Evolutionary conservation across 2,113 vertebrate species (phyloP), one percentile per base, ranked within the genome.

Genomic region (Orthonyx spaldingii): DNA sequence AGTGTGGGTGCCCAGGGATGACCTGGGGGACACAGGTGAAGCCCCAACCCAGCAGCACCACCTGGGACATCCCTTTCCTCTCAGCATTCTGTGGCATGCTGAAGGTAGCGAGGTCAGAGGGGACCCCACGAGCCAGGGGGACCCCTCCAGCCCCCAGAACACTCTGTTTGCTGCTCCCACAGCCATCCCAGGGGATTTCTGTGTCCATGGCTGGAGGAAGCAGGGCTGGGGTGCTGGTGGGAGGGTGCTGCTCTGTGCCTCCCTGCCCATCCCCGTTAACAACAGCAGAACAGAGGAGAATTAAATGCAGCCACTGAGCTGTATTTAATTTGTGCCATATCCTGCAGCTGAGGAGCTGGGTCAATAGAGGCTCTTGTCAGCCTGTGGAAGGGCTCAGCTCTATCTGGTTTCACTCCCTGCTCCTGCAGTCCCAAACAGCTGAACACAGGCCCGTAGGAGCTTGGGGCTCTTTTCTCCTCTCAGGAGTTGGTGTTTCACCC

Each of bases 401-500:
- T 39, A 41, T 60, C 88, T 19, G 49, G 32, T 63, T 89, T 72
- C 47, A 16, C 68, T 74, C 46, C 61, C n/a, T 77, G 75, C 23
- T 57, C 74, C 60, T 19, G 42, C 49, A 11, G 65, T 33, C 39
- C 21, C 68, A 23, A 41, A n/a, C 0, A n/a, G 66, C 70, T 59
- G 60, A 65, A 2, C 12, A 3, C 32, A 26, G 70, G 27, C 41
- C 27, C 1, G 3, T 5, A 4, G 41, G 22, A 13, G 41, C 80
- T 1, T 5, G 21, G 72, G 41, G n/a, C 13, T 41, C 33, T 52
- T 27, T 35, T 4, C 52, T 46, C 23, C 47, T 37, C 32, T 37
- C 1, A 0, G 26, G 42, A 19, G 2, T 24, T 26, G 33, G 32
- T 3, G 1, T 53, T 57, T 66, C 56, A 15, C 28, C 0, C 0